Evolutionary conservation across 2,113 vertebrate genomes (phyloP).

Genomic region (Leucopsar rothschildi): DNA sequence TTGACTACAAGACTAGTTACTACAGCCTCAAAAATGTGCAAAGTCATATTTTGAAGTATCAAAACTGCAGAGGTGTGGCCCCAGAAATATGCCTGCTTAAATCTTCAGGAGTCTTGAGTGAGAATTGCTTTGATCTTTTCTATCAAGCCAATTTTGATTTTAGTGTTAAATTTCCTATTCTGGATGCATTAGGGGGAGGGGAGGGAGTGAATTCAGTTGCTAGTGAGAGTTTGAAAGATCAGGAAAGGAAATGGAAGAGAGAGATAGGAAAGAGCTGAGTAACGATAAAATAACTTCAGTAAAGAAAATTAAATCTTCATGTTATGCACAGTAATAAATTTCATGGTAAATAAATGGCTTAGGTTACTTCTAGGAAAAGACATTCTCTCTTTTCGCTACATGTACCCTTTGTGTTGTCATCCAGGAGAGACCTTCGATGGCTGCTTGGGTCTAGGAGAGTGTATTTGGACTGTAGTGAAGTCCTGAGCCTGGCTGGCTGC

Average conservation of each 20-base stretch:
- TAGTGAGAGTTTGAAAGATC: neutral
- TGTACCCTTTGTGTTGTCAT: neutral
- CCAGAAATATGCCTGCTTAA: neutral
- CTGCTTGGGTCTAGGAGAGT: neutral
- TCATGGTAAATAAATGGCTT: neutral
- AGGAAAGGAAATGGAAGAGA: neutral
- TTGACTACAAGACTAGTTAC: neutral
- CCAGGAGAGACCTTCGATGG: accelerated
- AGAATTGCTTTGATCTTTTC: neutral
- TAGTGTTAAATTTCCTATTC: neutral
- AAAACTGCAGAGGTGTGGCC: neutral
- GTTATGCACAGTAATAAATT: neutral
- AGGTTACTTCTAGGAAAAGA: neutral
- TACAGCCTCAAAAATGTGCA: neutral
- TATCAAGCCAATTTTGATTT: neutral
- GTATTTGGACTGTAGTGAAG: neutral
- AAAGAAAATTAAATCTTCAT: neutral
- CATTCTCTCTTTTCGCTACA: neutral
- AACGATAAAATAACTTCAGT: neutral
- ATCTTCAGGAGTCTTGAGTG: neutral
- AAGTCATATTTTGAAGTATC: neutral
- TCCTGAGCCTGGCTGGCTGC: neutral
- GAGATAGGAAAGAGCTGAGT: neutral
- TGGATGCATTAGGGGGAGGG: neutral
- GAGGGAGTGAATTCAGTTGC: neutral